Evolutionary conservation across 2,888 invertebrate species (phyloP), one percentile per base, ranked within the genome.

Genomic region (Bembecia ichneumoniformis): DNA sequence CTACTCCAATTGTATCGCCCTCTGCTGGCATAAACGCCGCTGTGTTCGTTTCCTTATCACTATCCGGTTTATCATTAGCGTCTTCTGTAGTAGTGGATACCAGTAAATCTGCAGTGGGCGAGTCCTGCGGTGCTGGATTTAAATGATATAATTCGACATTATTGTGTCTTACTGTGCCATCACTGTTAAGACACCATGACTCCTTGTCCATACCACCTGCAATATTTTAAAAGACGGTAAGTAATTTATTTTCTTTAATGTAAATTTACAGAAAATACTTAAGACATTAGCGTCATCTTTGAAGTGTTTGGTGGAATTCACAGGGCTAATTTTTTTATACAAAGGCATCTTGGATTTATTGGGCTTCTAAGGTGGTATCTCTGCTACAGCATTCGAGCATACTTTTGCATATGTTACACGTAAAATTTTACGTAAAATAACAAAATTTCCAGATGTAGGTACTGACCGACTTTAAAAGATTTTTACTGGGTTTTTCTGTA

Each of bases 121-220:
- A 83, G 20, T 82, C 80, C 17, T 84, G 62, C 48, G 82, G 68
- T 35, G 81, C 88, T 52, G 71, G 87, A 53, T 74, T 75, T 46
- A 94, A 78, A 63, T 91, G 93, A 62, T 91, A 91, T 58, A 94
- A 78, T 63, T 95, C 94, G 64, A 94, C 91, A 56, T 94, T 93
- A 69, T 95, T 93, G 77, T 97, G 94, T 56, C 93, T 90, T 46
- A 98, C 91, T 50, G 92, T 91, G 46, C 97, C 96, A 74, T 97
- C 97, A 53, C 96, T 94, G 74, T 95, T 92, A 16, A 99, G 81
- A 52, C 97, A 94, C 98, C 99, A 99, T 14, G 97, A 96, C 62
- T 96, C 94, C 52, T 91, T 90, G 71, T 97, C 96, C 61, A 91
- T 90, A 3, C 98, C 98, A 48, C 98, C 94, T 75, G 77, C 51